Evolutionary conservation across 2,888 invertebrate genomes (phyloP), one percentile per base, ranked within the genome.

Genomic region (Ganaspis brasiliensis): DNA sequence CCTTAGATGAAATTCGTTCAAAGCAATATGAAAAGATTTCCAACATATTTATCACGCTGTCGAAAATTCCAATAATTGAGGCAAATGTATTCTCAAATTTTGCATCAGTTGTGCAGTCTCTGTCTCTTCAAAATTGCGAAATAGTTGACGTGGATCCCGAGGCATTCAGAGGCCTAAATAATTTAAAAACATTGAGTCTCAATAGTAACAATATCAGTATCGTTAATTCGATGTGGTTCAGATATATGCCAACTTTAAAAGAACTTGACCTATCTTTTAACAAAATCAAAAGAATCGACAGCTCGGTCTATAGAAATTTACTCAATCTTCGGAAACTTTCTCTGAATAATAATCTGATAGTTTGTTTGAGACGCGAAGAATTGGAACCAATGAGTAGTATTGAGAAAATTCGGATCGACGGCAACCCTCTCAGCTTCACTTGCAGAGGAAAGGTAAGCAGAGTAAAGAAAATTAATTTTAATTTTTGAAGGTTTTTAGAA

Each of bases 181-280:
- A 45, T 0, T 67, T 90, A 79, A 83, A 80, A 70, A 88, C 87
- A 73, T 83, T 90, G 61, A 82, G 84, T 31, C 74, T 89, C 16
- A 77, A 87, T 4, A 84, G 84, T 73, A 89, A 89, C 79, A 85
- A 87, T 55, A 81, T 90, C 55, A 82, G 79, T 1, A 31, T 4
- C 5, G 81, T 88, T 55, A 79, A 63, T 2, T 72, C 79, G 6
- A 74, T 75, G 16, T 89, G 88, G 89, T 89, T 89, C 83, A 52
- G 4, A 37, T 70, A 79, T 72, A 52, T 86, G 52, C 21, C 40
- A 12, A 82, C 81, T 9, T 80, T 90, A 56, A 83, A 88, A 40
- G 86, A 89, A 67, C 78, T 90, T 61, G 90, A 89, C 75, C 40
- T 90, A 14, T 87, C 89, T 21, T 88, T 85, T 81, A 90, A 90